These are phyloP conservation scores for Drosophila malerkotliana DNA, from an alignment of 1,140 invertebrate genomes.

Conservation along the genomic window DNA sequence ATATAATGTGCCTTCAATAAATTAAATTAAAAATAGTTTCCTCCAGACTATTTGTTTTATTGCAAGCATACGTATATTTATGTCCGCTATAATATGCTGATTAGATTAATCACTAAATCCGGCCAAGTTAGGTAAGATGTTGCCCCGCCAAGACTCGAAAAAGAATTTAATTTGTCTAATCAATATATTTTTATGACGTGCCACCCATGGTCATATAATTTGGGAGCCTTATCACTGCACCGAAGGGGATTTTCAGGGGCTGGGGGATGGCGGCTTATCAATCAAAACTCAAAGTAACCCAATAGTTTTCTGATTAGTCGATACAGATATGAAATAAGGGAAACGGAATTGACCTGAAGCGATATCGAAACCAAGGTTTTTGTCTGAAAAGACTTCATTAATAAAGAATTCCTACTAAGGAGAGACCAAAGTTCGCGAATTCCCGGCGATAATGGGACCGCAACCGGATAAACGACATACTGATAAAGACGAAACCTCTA, in stretches of 20 bases:
- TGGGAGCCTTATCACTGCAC: conserved; percentile 44
- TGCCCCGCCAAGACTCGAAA: conserved; percentile 19
- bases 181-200: conserved; percentile 56
- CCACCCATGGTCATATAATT: conserved; percentile 43
- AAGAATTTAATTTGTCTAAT: conserved; percentile 56
- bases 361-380: conserved; percentile 15
- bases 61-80: conserved; percentile 28
- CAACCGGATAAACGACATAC: conserved; percentile 37
- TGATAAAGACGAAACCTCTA: conserved; percentile 25
- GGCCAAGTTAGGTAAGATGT: conserved; percentile 39
- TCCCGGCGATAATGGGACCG: conserved; percentile 26
- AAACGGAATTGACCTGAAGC: conserved; percentile 27
- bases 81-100: conserved; percentile 17
- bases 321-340: conserved; percentile 35
- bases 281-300: conserved; percentile 54
- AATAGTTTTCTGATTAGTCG: conserved; percentile 27
- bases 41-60: conserved; percentile 8
- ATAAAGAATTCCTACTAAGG: background rate
- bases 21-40: conserved; percentile 6
- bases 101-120: conserved; percentile 41
- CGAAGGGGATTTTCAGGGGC: conserved; percentile 30
- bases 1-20: conserved; percentile 8
- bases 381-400: conserved; percentile 22
- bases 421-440: conserved; percentile 32
- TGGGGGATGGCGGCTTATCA: conserved; percentile 48